Evolutionary conservation across 2,113 vertebrate species (phyloP).

Genomic region (Chroicocephalus ridibundus): DNA sequence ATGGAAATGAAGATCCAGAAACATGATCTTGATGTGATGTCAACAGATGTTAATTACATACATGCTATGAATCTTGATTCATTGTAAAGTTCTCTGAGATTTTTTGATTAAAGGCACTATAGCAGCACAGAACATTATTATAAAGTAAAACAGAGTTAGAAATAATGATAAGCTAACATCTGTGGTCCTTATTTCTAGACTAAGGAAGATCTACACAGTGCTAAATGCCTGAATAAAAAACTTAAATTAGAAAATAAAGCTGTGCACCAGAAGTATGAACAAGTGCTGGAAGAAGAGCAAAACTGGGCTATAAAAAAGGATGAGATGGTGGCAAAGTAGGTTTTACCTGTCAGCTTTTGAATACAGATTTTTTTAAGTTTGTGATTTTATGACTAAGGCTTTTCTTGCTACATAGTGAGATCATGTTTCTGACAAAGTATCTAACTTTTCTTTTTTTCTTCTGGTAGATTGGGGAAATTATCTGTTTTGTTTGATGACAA

Average conservation of each 20-base stretch:
- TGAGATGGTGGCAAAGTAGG: conserved; percentile 43
- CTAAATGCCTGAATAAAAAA: neutral
- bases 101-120: neutral
- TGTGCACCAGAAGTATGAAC: neutral
- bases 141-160: neutral
- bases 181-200: conserved; percentile 30
- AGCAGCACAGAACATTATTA: neutral
- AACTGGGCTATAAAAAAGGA: neutral
- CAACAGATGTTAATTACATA: neutral
- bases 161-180: neutral
- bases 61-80: neutral
- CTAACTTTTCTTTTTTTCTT: neutral
- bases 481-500: conserved; percentile 30
- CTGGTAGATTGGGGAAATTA: conserved; percentile 38
- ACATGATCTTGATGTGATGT: neutral
- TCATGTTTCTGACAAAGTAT: neutral
- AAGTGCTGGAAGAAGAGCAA: conserved; percentile 23
- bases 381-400: neutral
- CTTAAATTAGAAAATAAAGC: neutral
- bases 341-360: neutral
- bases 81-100: neutral
- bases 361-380: neutral
- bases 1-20: neutral
- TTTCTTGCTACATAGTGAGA: neutral
- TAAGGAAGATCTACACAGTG: neutral